Evolutionary conservation across 2,797 vertebrate species (phyloP), one percentile per base, ranked within the genome.

Genomic region (Sebastiscus albofasciatus): DNA sequence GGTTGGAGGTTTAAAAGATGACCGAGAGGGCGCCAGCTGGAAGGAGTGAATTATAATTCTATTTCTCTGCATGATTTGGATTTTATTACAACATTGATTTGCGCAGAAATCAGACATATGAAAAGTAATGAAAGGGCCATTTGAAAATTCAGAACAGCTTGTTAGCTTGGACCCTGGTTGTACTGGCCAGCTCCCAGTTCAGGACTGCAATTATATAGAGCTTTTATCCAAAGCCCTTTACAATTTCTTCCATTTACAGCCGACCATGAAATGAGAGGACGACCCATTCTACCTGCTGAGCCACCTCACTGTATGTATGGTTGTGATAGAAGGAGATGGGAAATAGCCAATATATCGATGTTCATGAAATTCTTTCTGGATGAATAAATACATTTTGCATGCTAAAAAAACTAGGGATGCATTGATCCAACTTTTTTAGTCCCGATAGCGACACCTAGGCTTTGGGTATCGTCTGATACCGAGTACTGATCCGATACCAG

Each of bases 31-130:
- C 26, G 11, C 59, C 22, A 73, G 33, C 58, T 61, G 56, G 39
- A 9, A 62, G 54, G 52, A 55, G 49, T 76, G 31, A 10, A 29
- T 67, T 49, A 22, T 18, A 36, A 75, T 56, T 71, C 12, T 24
- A 1, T 68, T 75, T 75, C 72, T 73, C 61, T 33, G 67, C 61
- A 4, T 75, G 75, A 22, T 58, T 65, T 36, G n/a, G 56, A 80
- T 26, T 76, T 59, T 24, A 56, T 69, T 61, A 7, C 65, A 22
- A 36, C 66, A 49, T 26, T 67, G 61, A 65, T 52, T 67, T 71
- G 42, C 5, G 16, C 60, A 72, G 33, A 64, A 79, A 36, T 64
- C 13, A 20, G 62, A 64, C 3, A 14, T 26, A 20, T 59, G 20
- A 36, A 46, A 72, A 62, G 49, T 59, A 65, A 76, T 62, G n/a